phyloP scores from a whole-genome alignment of 2,888 invertebrate genomes.

The Luffia ferchaultella region DNA sequence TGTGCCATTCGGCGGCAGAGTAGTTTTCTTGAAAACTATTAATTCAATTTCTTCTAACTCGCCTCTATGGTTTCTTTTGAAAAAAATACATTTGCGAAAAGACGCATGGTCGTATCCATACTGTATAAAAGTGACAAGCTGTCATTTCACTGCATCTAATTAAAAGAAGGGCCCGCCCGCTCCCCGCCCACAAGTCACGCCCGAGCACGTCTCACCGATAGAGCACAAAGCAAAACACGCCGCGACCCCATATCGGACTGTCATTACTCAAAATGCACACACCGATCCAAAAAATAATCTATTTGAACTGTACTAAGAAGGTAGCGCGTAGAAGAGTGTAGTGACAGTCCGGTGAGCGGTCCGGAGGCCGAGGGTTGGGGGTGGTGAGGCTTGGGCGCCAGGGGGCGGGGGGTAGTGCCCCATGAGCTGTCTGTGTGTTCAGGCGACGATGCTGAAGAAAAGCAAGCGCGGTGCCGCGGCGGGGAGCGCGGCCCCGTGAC shows the following conservation, averaged over 20 bases:
- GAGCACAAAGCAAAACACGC: background rate
- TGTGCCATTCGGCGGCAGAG: too few species aligned
- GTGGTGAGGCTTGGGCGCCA: background rate
- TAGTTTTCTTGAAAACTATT: too few species aligned
- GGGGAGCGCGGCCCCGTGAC: slow-evolving; percentile 36
- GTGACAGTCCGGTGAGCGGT: background rate
- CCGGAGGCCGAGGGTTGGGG: background rate
- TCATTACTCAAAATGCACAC: background rate
- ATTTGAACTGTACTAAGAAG: too few species aligned
- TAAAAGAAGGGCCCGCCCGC: too few species aligned
- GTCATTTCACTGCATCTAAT: too few species aligned
- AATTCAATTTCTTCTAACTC: too few species aligned
- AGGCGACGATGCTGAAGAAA: slow-evolving; percentile 99
- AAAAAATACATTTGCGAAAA: too few species aligned
- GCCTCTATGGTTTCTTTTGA: too few species aligned
- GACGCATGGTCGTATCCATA: too few species aligned
- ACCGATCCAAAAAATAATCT: background rate
- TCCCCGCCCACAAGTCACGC: background rate
- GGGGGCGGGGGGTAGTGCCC: slow-evolving; percentile 3
- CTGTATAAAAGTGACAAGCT: too few species aligned
- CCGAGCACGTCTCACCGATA: background rate
- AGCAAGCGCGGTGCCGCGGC: slow-evolving; percentile 94
- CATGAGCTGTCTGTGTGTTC: slow-evolving; percentile 22
- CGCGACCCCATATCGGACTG: background rate
- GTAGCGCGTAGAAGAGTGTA: too few species aligned